A percentile compares a stretch with the other conserved stretches of the same genome.
Conservation (phyloP, 2,888 invertebrate species). For the Eucriotettix oculatus region DNA sequence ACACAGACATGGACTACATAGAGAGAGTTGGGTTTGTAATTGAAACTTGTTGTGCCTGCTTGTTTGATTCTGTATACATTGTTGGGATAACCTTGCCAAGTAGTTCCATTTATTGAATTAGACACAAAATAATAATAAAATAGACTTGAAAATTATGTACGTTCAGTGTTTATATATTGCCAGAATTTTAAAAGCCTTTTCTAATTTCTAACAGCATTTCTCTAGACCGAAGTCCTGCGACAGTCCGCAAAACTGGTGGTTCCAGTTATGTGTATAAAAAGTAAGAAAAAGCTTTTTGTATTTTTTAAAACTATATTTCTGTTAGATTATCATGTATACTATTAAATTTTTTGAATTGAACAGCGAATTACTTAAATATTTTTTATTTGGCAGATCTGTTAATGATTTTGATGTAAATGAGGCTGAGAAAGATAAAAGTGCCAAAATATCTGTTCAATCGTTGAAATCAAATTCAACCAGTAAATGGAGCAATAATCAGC, state of each 20-base stretch:
- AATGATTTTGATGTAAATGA: constrained; percentile 32
- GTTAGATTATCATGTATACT: too few relatives aligned
- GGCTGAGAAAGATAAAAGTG: constrained; percentile 29
- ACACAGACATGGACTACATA: constrained; percentile 30
- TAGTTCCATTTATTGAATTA: too few relatives aligned
- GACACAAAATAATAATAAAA: too few relatives aligned
- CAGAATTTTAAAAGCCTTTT: too few relatives aligned
- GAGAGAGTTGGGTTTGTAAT: constrained; percentile 27
- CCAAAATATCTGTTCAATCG: constrained; percentile 20
- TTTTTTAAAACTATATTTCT: neutral
- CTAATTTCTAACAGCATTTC: neutral
- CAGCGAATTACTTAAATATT: neutral
- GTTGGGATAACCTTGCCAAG: too few relatives aligned
- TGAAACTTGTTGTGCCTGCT: neutral
- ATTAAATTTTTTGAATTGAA: too few relatives aligned
- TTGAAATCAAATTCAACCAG: constrained; percentile 24
- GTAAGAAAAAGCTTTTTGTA: neutral
- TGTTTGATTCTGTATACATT: too few relatives aligned
- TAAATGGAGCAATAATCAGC: constrained; percentile 27
- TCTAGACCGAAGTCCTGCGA: neutral
- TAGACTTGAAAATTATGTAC: too few relatives aligned
- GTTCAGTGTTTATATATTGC: too few relatives aligned
- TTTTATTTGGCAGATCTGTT: constrained; percentile 21
- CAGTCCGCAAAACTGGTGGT: neutral
- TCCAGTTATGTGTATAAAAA: neutral